Percentiles rank a stretch among this genome's conserved stretches.
These are phyloP conservation scores for Gymnoscelis rufifasciata DNA, from an alignment of 2,888 invertebrate species.

Conservation along the genomic window DNA sequence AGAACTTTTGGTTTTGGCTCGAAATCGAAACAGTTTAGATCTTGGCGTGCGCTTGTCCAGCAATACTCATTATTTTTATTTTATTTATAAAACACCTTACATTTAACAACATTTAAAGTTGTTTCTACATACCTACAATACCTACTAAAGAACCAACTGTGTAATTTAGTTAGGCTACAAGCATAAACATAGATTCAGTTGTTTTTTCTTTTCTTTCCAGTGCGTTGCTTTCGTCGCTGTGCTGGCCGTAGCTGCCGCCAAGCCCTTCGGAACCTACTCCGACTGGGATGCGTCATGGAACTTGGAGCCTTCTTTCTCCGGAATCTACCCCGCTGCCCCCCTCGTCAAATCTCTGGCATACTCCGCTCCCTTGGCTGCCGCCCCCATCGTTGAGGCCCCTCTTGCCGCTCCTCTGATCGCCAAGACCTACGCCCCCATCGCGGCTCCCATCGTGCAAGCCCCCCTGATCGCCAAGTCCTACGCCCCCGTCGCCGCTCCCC, in stretches of 20 bases:
- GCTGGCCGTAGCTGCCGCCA: slow-evolving; percentile 52
- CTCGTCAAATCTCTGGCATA: slow-evolving; percentile 3
- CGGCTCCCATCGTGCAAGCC: slow-evolving; percentile 3
- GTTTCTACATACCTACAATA: too few relatives aligned
- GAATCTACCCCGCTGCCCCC: slow-evolving; percentile 1
- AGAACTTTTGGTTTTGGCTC: too few relatives aligned
- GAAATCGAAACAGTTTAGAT: too few relatives aligned
- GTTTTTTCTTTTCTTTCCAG: slow-evolving; percentile 31
- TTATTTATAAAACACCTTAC: too few relatives aligned
- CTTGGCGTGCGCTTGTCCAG: too few relatives aligned
- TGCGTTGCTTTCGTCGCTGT: slow-evolving; percentile 39
- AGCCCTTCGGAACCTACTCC: slow-evolving; percentile 9
- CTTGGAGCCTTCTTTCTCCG: too few relatives aligned
- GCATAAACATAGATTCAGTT: too few relatives aligned
- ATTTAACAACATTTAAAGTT: too few relatives aligned
- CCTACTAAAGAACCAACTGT: too few relatives aligned
- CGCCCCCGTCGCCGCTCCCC: not conserved
- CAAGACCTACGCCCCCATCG: not conserved
- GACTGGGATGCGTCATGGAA: too few relatives aligned
- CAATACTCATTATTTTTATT: too few relatives aligned
- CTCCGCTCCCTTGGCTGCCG: not conserved
- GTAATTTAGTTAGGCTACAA: too few relatives aligned
- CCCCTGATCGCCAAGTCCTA: slow-evolving; percentile 5
- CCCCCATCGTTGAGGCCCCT: not conserved
- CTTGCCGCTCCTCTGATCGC: not conserved